Percentiles rank a stretch among this genome's conserved stretches.
Evolutionary conservation across 2,797 vertebrate genomes (phyloP).

Genomic region (Pelochelys cantorii): DNA sequence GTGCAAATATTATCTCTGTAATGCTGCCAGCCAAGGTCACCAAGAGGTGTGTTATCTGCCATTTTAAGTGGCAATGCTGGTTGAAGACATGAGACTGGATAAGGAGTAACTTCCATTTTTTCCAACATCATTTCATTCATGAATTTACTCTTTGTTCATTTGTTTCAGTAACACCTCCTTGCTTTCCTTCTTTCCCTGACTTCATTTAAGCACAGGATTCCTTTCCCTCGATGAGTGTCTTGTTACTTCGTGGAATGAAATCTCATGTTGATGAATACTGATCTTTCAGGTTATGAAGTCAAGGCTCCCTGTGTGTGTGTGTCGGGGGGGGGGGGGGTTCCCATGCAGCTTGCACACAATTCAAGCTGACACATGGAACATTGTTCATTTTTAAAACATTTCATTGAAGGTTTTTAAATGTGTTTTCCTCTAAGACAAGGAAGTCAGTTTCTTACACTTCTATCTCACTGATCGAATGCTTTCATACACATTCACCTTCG

Average conservation of each 20-base stretch:
- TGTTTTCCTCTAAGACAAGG: neutral
- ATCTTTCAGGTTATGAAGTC: neutral
- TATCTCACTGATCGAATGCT: neutral
- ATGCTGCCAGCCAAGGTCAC: neutral
- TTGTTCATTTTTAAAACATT: neutral
- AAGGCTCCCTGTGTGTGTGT: neutral
- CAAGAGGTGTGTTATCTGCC: constrained; percentile 31
- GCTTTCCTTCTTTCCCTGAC: neutral
- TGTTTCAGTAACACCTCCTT: neutral
- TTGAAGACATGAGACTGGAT: constrained; percentile 3
- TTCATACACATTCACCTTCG: neutral
- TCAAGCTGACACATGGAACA: neutral
- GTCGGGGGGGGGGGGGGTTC: neutral
- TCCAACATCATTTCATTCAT: constrained; percentile 4
- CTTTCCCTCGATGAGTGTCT: neutral
- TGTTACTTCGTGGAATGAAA: neutral
- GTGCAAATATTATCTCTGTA: constrained; percentile 57
- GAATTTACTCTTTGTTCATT: neutral
- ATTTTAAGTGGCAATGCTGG: neutral
- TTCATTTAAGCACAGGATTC: neutral
- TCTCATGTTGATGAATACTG: neutral
- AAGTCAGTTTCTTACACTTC: neutral
- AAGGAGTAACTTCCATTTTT: neutral
- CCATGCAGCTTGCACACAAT: neutral
- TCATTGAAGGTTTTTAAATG: neutral